phyloP scores from a whole-genome alignment of 1,140 invertebrate genomes.

The Bombus affinis region DNA sequence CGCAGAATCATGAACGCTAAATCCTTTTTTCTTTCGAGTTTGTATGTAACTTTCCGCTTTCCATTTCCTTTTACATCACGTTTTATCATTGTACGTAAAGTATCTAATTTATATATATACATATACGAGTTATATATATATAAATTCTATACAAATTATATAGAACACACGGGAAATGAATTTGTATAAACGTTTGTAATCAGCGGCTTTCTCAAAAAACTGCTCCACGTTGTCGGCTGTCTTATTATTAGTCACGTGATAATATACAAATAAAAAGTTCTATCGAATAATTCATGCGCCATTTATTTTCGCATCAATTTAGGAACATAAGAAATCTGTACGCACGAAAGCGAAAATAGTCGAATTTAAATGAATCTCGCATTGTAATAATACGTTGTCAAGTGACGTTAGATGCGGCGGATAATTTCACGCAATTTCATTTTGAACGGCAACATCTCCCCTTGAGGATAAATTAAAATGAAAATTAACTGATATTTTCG shows the following conservation, averaged over 20 bases:
- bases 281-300: conserved; percentile 33
- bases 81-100: conserved; percentile 30
- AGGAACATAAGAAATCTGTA: conserved; percentile 8
- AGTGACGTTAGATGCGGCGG: not conserved
- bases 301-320: conserved; percentile 31
- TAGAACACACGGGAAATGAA: conserved; percentile 44
- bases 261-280: conserved; percentile 68
- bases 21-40: conserved; percentile 35
- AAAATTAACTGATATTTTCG: conserved; percentile 37
- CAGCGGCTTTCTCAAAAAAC: conserved; percentile 56
- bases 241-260: conserved; percentile 73
- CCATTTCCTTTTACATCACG: conserved; percentile 34
- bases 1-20: conserved; percentile 7
- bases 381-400: conserved; percentile 20
- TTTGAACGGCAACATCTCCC: not conserved
- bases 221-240: conserved; percentile 61
- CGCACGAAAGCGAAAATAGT: not conserved
- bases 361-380: conserved; percentile 7
- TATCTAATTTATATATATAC: conserved; percentile 13
- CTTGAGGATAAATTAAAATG: conserved; percentile 11
- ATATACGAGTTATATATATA: not conserved
- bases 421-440: conserved; percentile 27
- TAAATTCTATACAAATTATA: not conserved
- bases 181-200: conserved; percentile 74
- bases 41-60: conserved; percentile 41